Conservation (phyloP, 1,140 invertebrate genomes). For the Hycleus phaleratus region DNA sequence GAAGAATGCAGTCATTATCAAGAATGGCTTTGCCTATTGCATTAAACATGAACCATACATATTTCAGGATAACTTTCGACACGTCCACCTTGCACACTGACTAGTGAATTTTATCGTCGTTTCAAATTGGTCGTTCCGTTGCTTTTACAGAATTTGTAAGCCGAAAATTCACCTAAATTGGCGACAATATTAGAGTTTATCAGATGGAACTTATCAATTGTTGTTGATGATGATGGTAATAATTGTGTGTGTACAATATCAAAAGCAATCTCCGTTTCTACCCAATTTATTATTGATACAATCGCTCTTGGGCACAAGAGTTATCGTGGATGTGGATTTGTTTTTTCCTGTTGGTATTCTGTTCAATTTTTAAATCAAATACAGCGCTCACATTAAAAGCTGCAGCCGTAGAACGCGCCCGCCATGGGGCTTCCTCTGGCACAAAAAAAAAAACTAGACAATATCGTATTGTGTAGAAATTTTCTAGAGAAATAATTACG, state of each 20-base stretch:
- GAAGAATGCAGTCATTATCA: slow-evolving; percentile 32
- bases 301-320: no score
- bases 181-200: slow-evolving; percentile 20
- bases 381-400: no score
- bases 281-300: slow-evolving; percentile 13
- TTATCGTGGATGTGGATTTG: no score
- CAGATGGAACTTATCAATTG: slow-evolving; percentile 2
- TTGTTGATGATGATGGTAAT: slow-evolving; percentile 1
- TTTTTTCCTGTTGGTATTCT: no score
- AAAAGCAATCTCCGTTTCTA: not conserved
- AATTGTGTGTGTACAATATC: not conserved
- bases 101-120: slow-evolving; percentile 18
- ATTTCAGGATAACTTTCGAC: slow-evolving; percentile 18
- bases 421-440: no score
- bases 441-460: no score
- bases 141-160: slow-evolving; percentile 12
- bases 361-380: no score
- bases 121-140: slow-evolving; percentile 19
- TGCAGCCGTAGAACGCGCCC: no score
- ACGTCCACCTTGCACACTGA: slow-evolving; percentile 11
- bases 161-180: slow-evolving; percentile 7
- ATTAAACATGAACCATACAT: slow-evolving; percentile 22
- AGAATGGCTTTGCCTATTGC: slow-evolving; percentile 22
- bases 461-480: no score
- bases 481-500: no score